phyloP scores from a whole-genome alignment of 1,140 invertebrate species.

The Drosophila bifasciata region DNA sequence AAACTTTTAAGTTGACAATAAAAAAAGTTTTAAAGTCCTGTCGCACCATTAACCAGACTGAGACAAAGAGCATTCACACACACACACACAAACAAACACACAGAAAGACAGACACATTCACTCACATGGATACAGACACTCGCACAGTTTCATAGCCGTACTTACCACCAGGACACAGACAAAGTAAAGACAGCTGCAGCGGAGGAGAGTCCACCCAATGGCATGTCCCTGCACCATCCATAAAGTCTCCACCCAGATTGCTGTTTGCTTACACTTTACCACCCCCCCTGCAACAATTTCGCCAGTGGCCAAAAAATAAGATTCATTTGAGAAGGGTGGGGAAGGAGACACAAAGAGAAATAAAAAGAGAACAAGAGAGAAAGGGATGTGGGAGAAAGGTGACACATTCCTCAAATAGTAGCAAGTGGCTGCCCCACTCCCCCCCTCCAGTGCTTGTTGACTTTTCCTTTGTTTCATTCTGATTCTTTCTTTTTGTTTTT shows the following conservation, averaged over 20 bases:
- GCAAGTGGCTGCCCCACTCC: slow-evolving; percentile 17
- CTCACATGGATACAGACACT: no score
- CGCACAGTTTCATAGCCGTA: no score
- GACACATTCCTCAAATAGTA: slow-evolving; percentile 39
- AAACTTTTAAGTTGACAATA: slow-evolving; percentile 48
- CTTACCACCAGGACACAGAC: slow-evolving; percentile 1
- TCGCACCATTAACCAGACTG: slow-evolving; percentile 48
- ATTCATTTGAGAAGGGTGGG: neutral
- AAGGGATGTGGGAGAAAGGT: slow-evolving; percentile 12
- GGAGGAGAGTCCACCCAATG: neutral
- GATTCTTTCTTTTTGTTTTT: neutral
- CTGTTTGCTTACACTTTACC: slow-evolving; percentile 58
- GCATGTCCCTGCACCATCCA: slow-evolving; percentile 6
- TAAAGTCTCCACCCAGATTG: slow-evolving; percentile 41
- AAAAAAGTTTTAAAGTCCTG: slow-evolving; percentile 62
- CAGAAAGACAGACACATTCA: no score
- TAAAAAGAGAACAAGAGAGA: neutral
- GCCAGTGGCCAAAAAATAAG: slow-evolving; percentile 36
- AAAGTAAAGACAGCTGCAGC: slow-evolving; percentile 50
- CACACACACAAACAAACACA: neutral
- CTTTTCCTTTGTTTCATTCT: slow-evolving; percentile 21
- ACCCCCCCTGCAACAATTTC: slow-evolving; percentile 51
- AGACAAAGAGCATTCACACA: slow-evolving; percentile 30
- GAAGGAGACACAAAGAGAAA: neutral
- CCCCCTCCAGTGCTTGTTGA: slow-evolving; percentile 21